Evolutionary conservation across 2,888 invertebrate genomes (phyloP).

Genomic region (Corbicula japonica): DNA sequence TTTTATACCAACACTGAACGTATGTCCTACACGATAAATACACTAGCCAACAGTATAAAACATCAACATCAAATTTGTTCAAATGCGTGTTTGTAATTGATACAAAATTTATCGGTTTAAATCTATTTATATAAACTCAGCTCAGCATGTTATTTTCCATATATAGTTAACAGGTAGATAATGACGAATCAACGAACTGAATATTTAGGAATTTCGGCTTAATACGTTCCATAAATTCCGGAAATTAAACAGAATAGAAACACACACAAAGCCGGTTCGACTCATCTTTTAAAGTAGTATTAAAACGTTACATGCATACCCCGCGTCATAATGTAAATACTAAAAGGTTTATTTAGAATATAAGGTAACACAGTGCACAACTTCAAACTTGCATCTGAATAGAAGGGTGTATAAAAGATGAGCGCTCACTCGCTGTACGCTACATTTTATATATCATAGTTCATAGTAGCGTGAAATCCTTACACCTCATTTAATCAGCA

Average conservation of each 20-base stretch:
- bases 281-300: slow-evolving; percentile 18
- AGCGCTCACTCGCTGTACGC: neutral
- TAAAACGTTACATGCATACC: slow-evolving; percentile 22
- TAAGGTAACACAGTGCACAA: slow-evolving; percentile 31
- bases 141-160: slow-evolving; percentile 22
- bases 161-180: slow-evolving; percentile 13
- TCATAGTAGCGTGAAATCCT: slow-evolving; percentile 23
- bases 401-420: slow-evolving; percentile 3
- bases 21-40: too few relatives aligned
- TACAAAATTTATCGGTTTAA: too few relatives aligned
- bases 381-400: slow-evolving; percentile 10
- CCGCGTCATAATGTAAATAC: slow-evolving; percentile 16
- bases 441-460: slow-evolving; percentile 14
- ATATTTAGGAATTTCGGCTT: slow-evolving; percentile 5
- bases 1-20: too few relatives aligned
- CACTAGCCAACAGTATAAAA: too few relatives aligned
- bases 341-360: slow-evolving; percentile 15
- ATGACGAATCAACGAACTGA: slow-evolving; percentile 18
- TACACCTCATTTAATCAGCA: slow-evolving; percentile 8
- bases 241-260: neutral
- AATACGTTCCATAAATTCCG: slow-evolving; percentile 31
- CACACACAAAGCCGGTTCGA: slow-evolving; percentile 15
- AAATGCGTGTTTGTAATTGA: too few relatives aligned
- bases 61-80: too few relatives aligned
- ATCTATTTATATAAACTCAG: slow-evolving; percentile 12